Evolutionary conservation across 30 jellyfish, hydroid and myxozoan species (phyloP).

Genomic region (Hydractinia symbiolongicarpus): DNA sequence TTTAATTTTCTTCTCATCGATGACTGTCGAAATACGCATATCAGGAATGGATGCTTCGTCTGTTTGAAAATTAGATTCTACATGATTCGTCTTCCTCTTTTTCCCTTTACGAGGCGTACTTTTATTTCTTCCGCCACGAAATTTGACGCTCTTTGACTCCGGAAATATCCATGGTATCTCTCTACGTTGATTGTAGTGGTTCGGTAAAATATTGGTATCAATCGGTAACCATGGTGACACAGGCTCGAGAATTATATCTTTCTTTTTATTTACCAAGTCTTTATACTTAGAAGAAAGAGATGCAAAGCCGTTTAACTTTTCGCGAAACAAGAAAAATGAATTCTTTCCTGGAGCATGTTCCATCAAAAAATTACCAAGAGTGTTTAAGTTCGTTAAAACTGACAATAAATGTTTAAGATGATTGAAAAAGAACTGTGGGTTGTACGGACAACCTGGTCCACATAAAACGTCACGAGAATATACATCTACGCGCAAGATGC

Average conservation of each 20-base stretch:
- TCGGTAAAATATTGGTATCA: conserved; percentile 2
- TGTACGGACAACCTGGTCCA: conserved; percentile 23
- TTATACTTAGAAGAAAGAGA: background rate
- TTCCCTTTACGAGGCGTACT: too few species aligned
- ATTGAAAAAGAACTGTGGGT: conserved; percentile 5
- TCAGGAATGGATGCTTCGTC: too few species aligned
- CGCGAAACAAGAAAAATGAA: background rate
- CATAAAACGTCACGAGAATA: conserved; percentile 24
- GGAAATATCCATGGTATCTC: too few species aligned
- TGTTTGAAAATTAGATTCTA: too few species aligned
- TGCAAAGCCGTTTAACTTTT: background rate
- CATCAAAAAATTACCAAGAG: background rate
- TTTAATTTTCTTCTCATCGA: too few species aligned
- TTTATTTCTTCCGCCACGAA: too few species aligned
- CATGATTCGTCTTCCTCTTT: too few species aligned
- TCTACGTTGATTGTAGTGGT: too few species aligned
- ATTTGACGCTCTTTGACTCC: too few species aligned
- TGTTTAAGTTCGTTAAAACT: background rate
- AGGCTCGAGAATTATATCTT: background rate
- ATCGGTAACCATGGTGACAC: background rate
- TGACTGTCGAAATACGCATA: too few species aligned
- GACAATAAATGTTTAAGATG: conserved; percentile 1
- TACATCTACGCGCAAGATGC: background rate
- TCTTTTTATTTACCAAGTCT: background rate
- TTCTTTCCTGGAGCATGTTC: background rate